These are phyloP conservation scores for Caenorhabditis parvicauda DNA, from an alignment of 2,888 invertebrate genomes.

Conservation along the genomic window DNA sequence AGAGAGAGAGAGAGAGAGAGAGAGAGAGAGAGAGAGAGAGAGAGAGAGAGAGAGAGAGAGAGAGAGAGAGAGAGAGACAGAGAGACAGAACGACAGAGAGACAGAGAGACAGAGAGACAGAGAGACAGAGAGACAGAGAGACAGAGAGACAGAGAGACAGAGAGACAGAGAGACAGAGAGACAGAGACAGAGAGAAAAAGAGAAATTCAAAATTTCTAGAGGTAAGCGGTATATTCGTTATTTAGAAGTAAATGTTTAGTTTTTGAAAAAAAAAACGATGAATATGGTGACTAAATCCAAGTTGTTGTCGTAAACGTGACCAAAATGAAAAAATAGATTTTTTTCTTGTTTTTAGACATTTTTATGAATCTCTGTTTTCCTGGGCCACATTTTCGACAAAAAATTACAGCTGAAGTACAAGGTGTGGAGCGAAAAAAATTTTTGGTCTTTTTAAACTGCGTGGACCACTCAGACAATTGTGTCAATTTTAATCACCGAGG, in stretches of 20 bases:
- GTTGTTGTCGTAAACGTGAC: too few relatives aligned
- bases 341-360: too few relatives aligned
- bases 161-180: conserved; percentile 1
- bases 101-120: conserved; percentile 8
- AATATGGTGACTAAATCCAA: conserved; percentile 14
- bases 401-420: too few relatives aligned
- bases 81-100: conserved; percentile 12
- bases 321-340: too few relatives aligned
- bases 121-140: conserved; percentile 7
- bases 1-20: conserved; percentile 3
- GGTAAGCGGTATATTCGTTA: background rate
- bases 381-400: conserved; percentile 9
- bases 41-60: conserved; percentile 1
- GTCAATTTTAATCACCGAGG: too few relatives aligned
- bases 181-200: background rate
- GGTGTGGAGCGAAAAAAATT: too few relatives aligned
- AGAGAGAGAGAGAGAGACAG: background rate
- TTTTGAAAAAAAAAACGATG: background rate
- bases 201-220: background rate
- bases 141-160: background rate
- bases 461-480: too few relatives aligned
- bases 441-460: too few relatives aligned
- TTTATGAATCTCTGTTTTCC: too few relatives aligned
- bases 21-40: background rate
- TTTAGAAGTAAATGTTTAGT: background rate